Conservation (phyloP, 2,888 invertebrate species). For the Halocaridina rubra region DNA sequence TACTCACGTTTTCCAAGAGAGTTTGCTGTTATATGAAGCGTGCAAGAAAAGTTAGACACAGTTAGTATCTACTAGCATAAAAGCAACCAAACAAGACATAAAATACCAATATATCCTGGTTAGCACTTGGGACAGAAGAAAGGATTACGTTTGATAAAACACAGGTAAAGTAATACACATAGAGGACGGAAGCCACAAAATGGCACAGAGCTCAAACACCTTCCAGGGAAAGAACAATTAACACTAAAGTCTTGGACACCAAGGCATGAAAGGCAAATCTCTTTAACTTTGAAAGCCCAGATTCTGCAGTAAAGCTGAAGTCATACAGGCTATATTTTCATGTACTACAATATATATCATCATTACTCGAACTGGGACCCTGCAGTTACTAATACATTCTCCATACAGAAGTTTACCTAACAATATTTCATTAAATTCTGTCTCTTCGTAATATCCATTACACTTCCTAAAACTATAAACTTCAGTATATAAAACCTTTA, state of each 20-base stretch:
- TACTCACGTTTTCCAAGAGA: conserved; percentile 64
- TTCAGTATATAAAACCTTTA: too few species aligned
- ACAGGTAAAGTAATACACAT: background rate
- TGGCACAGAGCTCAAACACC: background rate
- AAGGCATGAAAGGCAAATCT: background rate
- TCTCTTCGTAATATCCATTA: too few species aligned
- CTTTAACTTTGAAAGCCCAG: too few species aligned
- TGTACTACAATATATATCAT: too few species aligned
- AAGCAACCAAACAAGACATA: conserved; percentile 18
- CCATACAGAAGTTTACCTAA: too few species aligned
- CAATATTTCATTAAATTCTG: too few species aligned
- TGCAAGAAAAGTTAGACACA: conserved; percentile 56
- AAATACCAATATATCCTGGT: background rate
- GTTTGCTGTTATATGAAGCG: conserved; percentile 76
- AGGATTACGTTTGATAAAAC: background rate
- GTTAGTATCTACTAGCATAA: conserved; percentile 33
- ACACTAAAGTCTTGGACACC: background rate
- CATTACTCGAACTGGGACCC: too few species aligned
- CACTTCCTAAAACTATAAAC: too few species aligned
- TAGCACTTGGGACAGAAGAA: conserved; percentile 11
- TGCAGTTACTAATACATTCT: too few species aligned
- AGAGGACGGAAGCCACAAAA: background rate
- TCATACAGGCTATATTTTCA: too few species aligned
- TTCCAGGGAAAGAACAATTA: background rate
- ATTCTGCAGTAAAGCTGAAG: too few species aligned